Conservation (phyloP, 1,140 invertebrate species). For the Linepithema humile region DNA sequence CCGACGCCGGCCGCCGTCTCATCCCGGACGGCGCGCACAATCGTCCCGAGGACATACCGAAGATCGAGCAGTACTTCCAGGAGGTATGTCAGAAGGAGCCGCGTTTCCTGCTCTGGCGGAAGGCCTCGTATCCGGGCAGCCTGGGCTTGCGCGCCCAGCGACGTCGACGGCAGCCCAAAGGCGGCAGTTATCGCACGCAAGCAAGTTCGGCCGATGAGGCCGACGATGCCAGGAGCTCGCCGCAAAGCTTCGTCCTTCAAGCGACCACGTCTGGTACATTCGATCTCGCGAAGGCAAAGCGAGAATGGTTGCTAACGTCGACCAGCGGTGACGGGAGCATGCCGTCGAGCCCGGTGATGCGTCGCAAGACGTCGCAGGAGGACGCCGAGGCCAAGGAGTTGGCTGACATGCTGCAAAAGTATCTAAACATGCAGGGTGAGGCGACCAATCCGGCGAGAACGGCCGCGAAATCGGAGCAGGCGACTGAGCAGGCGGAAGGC, state of each 20-base stretch:
- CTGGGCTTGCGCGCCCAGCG: constrained; percentile 85
- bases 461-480: neutral
- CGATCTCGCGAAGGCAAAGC: constrained; percentile 87
- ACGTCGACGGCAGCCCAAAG: constrained; percentile 85
- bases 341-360: constrained; percentile 71
- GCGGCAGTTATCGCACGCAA: constrained; percentile 87
- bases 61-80: constrained; percentile 93
- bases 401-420: constrained; percentile 88
- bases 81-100: constrained; percentile 91
- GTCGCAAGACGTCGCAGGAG: constrained; percentile 74
- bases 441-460: constrained; percentile 47
- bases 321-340: constrained; percentile 70
- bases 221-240: constrained; percentile 83
- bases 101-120: constrained; percentile 92
- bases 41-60: constrained; percentile 89
- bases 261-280: constrained; percentile 86
- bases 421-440: constrained; percentile 85
- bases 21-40: constrained; percentile 91
- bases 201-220: constrained; percentile 87
- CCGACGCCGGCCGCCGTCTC: constrained; percentile 93
- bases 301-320: constrained; percentile 85
- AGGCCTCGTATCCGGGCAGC: constrained; percentile 91
- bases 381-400: constrained; percentile 85
- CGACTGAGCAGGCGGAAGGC: neutral
- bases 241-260: constrained; percentile 83